phyloP scores from a whole-genome alignment of 2,888 invertebrate genomes.

The Drosophila koepferae region DNA sequence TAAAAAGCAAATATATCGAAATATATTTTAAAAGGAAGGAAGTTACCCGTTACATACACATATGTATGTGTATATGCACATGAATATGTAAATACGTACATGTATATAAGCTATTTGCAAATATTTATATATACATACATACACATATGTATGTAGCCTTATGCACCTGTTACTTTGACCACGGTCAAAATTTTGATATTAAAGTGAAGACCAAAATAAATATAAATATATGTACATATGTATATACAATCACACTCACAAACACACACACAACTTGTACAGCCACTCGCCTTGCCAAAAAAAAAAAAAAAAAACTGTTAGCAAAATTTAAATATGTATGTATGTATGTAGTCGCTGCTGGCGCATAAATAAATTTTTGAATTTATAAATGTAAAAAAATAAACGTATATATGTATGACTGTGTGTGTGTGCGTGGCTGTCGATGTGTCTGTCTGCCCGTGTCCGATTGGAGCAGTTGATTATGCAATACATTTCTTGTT shows the following conservation, averaged over 20 bases:
- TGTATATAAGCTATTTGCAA: neutral
- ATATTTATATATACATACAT: neutral
- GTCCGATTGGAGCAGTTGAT: constrained; percentile 16
- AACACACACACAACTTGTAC: neutral
- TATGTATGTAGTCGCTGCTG: constrained; percentile 16
- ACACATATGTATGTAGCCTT: neutral
- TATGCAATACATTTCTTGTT: constrained; percentile 29
- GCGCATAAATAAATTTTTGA: constrained; percentile 41
- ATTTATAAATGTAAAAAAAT: constrained; percentile 23
- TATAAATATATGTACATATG: neutral
- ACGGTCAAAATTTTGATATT: constrained; percentile 13
- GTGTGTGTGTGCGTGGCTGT: constrained; percentile 1
- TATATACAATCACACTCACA: neutral
- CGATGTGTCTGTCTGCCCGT: neutral
- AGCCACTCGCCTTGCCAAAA: neutral
- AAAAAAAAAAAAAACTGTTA: constrained; percentile 4
- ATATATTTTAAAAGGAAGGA: neutral
- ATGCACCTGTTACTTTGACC: constrained; percentile 31
- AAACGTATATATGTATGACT: constrained; percentile 12
- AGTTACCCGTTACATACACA: neutral
- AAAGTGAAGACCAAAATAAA: constrained; percentile 18
- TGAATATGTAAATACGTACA: neutral
- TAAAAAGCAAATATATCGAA: neutral
- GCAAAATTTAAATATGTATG: neutral
- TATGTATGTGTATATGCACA: neutral